phyloP scores from a whole-genome alignment of 2,113 vertebrate genomes.

The Danio rerio region DNA sequence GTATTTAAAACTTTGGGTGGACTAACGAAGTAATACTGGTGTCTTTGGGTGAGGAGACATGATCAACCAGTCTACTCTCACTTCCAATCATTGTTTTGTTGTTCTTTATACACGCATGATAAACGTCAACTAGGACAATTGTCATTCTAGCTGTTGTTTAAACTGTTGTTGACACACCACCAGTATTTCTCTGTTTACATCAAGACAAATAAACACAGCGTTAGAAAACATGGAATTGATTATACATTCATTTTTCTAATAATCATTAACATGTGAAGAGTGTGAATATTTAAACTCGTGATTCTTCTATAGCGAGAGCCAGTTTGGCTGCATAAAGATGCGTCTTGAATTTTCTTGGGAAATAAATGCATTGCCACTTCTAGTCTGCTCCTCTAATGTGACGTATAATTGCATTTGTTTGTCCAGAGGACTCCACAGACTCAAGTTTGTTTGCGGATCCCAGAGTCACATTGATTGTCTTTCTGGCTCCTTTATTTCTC shows the following conservation, averaged over 20 bases:
- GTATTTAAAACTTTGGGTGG: background rate
- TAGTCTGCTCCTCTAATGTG: conserved; percentile 74
- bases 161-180: too few species aligned
- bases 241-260: background rate
- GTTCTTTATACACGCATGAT: too few species aligned
- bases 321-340: background rate
- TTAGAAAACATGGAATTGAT: background rate
- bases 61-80: background rate
- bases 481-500: conserved; percentile 15
- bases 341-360: background rate
- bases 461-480: conserved; percentile 63
- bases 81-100: background rate
- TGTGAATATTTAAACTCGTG: background rate
- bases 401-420: conserved; percentile 81
- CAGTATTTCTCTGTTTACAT: background rate
- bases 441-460: conserved; percentile 95
- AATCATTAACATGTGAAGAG: background rate
- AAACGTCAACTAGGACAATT: too few species aligned
- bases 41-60: background rate
- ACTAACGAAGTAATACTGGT: background rate
- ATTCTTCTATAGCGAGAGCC: background rate
- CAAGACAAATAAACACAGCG: background rate
- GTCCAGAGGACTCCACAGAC: conserved; percentile 85
- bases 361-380: conserved; percentile 73
- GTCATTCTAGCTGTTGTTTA: too few species aligned